phyloP scores from a whole-genome alignment of 2,797 vertebrate genomes.

The Karalla daura region DNA sequence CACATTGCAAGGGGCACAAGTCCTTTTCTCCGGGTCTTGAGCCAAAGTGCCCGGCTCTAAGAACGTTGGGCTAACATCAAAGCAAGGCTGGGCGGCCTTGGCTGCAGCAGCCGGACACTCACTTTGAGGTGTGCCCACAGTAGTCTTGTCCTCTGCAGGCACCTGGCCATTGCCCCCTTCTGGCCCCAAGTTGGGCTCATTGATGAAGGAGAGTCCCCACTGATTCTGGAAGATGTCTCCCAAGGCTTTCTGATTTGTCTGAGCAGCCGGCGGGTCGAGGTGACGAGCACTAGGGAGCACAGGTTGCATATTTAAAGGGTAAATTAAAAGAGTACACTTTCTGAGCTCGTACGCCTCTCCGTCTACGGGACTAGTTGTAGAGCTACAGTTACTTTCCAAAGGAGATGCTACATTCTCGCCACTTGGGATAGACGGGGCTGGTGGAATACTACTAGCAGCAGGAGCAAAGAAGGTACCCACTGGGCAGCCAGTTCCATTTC shows the following conservation, averaged over 20 bases:
- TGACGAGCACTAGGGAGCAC: constrained; percentile 89
- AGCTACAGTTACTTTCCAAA: constrained; percentile 81
- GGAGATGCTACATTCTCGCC: constrained; percentile 88
- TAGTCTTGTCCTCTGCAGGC: constrained; percentile 80
- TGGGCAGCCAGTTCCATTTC: constrained; percentile 88
- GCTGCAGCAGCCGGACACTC: constrained; percentile 83
- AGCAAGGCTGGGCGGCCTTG: constrained; percentile 87
- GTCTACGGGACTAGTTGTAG: constrained; percentile 80
- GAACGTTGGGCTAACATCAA: constrained; percentile 84
- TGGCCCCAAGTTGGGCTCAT: constrained; percentile 91
- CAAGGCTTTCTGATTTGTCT: constrained; percentile 95
- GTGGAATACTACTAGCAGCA: constrained; percentile 90
- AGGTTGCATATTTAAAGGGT: constrained; percentile 99
- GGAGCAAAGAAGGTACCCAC: constrained; percentile 90
- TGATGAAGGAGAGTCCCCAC: constrained; percentile 99
- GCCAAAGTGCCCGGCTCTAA: constrained; percentile 87
- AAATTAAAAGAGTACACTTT: constrained; percentile 96
- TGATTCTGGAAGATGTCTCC: constrained; percentile 99
- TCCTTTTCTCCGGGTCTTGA: constrained; percentile 92
- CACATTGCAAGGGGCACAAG: constrained; percentile 86
- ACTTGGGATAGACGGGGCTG: constrained; percentile 81
- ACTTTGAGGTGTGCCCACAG: constrained; percentile 88
- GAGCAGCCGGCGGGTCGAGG: constrained; percentile 82
- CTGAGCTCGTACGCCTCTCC: constrained; percentile 87
- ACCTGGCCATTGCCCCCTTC: constrained; percentile 79